Conservation (phyloP, 2,888 invertebrate genomes). For the Epistrophe eligans region DNA sequence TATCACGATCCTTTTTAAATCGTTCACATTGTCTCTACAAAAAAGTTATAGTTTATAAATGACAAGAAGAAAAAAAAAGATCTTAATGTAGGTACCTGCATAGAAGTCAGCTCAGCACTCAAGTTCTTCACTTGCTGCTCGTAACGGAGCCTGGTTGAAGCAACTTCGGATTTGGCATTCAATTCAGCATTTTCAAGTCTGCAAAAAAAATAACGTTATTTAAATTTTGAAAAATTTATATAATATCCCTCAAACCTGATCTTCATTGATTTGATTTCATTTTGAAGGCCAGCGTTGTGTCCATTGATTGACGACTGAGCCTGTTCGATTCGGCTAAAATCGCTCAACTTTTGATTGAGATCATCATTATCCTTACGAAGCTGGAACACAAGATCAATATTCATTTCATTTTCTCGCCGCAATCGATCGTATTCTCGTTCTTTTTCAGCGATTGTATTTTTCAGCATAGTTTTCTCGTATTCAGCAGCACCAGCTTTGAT, state of each 20-base stretch:
- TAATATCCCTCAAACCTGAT: constrained; percentile 84
- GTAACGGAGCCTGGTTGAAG: constrained; percentile 92
- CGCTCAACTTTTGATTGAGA: constrained; percentile 90
- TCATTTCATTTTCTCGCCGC: constrained; percentile 88
- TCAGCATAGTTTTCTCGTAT: constrained; percentile 88
- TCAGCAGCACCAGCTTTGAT: constrained; percentile 82
- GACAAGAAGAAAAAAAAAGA: no score
- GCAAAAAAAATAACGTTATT: not conserved
- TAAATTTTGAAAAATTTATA: not conserved
- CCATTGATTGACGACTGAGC: constrained; percentile 91
- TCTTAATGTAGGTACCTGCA: constrained; percentile 87
- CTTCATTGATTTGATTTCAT: constrained; percentile 89
- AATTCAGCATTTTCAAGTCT: constrained; percentile 88
- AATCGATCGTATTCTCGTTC: constrained; percentile 89
- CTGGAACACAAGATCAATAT: constrained; percentile 90
- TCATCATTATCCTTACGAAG: constrained; percentile 92
- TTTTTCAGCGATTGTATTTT: constrained; percentile 89
- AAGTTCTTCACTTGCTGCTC: constrained; percentile 93
- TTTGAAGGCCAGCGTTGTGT: constrained; percentile 90
- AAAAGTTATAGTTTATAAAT: not conserved
- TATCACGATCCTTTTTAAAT: constrained; percentile 94
- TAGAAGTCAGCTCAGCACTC: constrained; percentile 91
- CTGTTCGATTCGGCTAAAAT: constrained; percentile 93
- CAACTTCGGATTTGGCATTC: constrained; percentile 90
- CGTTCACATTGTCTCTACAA: constrained; percentile 85